These are phyloP conservation scores for Psococerastis gibbosa DNA, from an alignment of 2,888 invertebrate species.

Conservation along the genomic window DNA sequence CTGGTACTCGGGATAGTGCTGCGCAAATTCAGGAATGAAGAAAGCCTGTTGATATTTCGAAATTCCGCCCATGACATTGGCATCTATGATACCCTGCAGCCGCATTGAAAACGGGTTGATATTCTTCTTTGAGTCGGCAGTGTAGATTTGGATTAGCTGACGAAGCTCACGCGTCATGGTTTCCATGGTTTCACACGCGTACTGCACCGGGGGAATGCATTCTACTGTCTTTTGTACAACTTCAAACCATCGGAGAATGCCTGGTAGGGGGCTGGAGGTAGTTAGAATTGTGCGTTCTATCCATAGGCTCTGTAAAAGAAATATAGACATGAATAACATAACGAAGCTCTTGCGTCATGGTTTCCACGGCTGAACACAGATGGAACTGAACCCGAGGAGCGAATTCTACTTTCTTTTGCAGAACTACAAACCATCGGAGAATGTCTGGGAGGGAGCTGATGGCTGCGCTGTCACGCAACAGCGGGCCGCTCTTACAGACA, in stretches of 20 bases:
- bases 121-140: constrained; percentile 60
- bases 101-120: constrained; percentile 88
- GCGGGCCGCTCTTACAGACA: too few relatives aligned
- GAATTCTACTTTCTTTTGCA: too few relatives aligned
- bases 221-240: constrained; percentile 55
- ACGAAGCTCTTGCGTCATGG: too few relatives aligned
- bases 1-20: constrained; percentile 36
- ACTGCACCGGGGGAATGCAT: constrained; percentile 65
- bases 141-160: constrained; percentile 59
- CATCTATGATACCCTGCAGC: constrained; percentile 80
- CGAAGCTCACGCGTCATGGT: constrained; percentile 72
- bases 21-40: constrained; percentile 58
- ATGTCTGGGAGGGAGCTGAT: too few relatives aligned
- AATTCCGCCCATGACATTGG: constrained; percentile 89
- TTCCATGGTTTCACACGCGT: constrained; percentile 88
- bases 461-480: too few relatives aligned
- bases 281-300: constrained; percentile 77
- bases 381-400: too few relatives aligned
- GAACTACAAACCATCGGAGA: too few relatives aligned
- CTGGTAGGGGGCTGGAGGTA: constrained; percentile 67
- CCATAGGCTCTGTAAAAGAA: constrained; percentile 56
- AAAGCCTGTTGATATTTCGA: constrained; percentile 92
- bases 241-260: constrained; percentile 87
- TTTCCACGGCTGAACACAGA: constrained; percentile 1
- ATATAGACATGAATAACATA: constrained; percentile 9